Base-by-base conservation (phyloP, 2,113 vertebrate genomes). In the Myanophis thanlyinensis region DNA sequence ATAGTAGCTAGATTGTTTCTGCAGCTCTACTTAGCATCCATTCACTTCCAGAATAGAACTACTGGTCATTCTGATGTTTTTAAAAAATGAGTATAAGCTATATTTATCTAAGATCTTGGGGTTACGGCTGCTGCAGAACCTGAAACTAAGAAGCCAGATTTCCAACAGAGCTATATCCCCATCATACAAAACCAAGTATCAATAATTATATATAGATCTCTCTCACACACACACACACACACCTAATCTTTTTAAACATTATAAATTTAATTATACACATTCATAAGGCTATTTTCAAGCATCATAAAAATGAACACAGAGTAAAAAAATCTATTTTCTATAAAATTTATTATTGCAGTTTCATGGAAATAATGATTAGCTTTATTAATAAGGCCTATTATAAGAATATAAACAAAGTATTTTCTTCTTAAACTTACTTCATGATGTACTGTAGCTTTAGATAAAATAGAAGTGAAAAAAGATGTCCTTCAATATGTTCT, bases 361-460 rank as follows among this genome's bases (percentile, higher is more conserved):
- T 94, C 44, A 62, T 87, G 93, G 40, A 7, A 93, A 0, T 80
- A 88, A 40, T 46, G 85, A 20, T 90, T 3, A 92, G 91, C 90
- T 52, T 85, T 92, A 87, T 23, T 67, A 47, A 88, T 1, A 90
- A 67, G 92, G 89, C 0, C 91, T 93, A 90, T 93, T 73, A 48
- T 93, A 90, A 51, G 13, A 46, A 27, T 52, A 10, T 52, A 91
- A 93, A 92, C 18, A 54, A 40, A 40, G 25, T 94, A 46, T 53
- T 20, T 53, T 20, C 15, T 53, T 53, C 52, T 53, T 35, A 51
- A 80, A 91, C 91, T 89, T 91, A 18, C 0, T 90, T 54, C 84
- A 91, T 87, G 62, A 23, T 56, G 23, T 23, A 56, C 54, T 20
- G 49, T 86, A 94, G 35, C 88, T 93, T 89, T 3, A 91, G 52